Conservation (phyloP, 2,113 vertebrate genomes). For the Hydrolagus affinis region DNA sequence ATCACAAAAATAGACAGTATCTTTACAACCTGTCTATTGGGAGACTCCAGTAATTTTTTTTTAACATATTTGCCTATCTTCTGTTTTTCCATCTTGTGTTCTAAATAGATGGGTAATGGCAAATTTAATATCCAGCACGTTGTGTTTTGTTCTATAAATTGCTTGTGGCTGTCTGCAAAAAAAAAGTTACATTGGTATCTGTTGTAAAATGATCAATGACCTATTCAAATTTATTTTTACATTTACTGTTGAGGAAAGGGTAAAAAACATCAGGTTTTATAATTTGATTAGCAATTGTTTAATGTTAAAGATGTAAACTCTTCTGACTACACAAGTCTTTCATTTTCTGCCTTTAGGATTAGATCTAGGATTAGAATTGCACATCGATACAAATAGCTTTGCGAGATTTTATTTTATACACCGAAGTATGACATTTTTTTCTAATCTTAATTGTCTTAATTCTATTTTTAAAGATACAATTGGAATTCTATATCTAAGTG, state of each 20-base stretch:
- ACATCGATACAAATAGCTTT: neutral
- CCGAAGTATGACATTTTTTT: too few relatives aligned
- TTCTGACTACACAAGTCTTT: neutral
- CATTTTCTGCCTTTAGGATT: neutral
- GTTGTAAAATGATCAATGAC: neutral
- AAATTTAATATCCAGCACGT: neutral
- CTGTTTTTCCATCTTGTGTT: neutral
- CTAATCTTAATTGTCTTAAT: too few relatives aligned
- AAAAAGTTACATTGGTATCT: slow-evolving; percentile 2
- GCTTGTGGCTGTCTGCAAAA: neutral
- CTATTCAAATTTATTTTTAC: neutral
- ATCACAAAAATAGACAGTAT: slow-evolving; percentile 11
- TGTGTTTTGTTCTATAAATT: neutral
- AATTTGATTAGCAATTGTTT: neutral
- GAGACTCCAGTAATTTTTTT: neutral
- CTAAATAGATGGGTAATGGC: neutral
- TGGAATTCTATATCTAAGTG: neutral
- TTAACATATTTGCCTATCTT: neutral
- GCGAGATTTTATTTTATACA: neutral
- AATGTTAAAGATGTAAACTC: slow-evolving; percentile 2
- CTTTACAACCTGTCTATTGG: neutral
- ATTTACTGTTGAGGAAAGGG: neutral
- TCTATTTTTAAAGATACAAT: too few relatives aligned
- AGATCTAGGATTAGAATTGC: slow-evolving; percentile 12
- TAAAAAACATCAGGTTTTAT: neutral